These are phyloP conservation scores for Hormaphis cornu DNA, from an alignment of 1,140 invertebrate species.

Conservation along the genomic window DNA sequence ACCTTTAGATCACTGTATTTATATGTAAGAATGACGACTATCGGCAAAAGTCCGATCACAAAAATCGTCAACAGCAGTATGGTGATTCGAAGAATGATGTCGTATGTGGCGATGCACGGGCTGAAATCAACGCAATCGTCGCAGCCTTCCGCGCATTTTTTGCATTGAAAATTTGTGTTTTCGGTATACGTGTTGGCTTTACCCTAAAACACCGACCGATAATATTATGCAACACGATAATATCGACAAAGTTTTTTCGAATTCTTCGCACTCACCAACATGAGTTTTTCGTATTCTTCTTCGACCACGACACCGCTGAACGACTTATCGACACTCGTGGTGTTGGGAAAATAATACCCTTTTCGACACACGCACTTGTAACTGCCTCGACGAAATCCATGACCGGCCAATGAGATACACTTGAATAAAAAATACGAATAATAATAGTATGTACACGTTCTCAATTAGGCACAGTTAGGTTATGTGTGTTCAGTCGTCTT, in stretches of 20 bases:
- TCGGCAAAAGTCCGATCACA: slow-evolving; percentile 76
- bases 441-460: too few species aligned
- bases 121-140: slow-evolving; percentile 75
- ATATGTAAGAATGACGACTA: slow-evolving; percentile 80
- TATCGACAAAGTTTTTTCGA: neutral
- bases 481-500: too few species aligned
- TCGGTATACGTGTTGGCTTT: slow-evolving; percentile 63
- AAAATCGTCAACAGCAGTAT: slow-evolving; percentile 74
- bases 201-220: slow-evolving; percentile 44
- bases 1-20: slow-evolving; percentile 90
- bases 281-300: slow-evolving; percentile 83
- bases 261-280: slow-evolving; percentile 58
- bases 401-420: slow-evolving; percentile 77
- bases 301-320: slow-evolving; percentile 87
- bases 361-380: slow-evolving; percentile 83
- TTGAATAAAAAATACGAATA: slow-evolving; percentile 43
- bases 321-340: slow-evolving; percentile 59
- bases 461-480: too few species aligned
- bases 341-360: slow-evolving; percentile 84
- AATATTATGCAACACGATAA: neutral
- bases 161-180: slow-evolving; percentile 66
- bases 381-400: slow-evolving; percentile 85
- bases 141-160: slow-evolving; percentile 82
- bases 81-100: slow-evolving; percentile 79
- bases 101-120: slow-evolving; percentile 80